Conservation (phyloP, 2,113 vertebrate genomes). For the Clupea harengus region DNA sequence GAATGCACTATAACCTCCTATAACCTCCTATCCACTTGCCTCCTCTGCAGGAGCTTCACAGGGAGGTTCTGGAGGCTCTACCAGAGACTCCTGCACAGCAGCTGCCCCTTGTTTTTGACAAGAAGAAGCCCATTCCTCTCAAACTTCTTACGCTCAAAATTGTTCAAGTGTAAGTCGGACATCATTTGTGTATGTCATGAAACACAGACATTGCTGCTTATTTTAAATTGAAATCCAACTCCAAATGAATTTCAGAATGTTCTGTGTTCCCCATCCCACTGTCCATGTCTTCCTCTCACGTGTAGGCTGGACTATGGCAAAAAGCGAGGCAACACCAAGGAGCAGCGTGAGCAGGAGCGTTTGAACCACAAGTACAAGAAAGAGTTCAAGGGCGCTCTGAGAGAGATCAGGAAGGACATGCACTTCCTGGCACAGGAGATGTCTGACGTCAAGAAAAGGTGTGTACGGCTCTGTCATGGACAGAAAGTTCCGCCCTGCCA, state of each 20-base stretch:
- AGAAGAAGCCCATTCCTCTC: too few species aligned
- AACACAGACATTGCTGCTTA: neutral
- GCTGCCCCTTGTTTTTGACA: too few species aligned
- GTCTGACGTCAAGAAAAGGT: slow-evolving; percentile 82
- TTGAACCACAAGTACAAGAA: slow-evolving; percentile 86
- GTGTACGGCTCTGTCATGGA: too few species aligned
- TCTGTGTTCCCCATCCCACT: neutral
- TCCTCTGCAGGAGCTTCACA: too few species aligned
- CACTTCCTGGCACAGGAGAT: slow-evolving; percentile 89
- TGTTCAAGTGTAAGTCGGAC: too few species aligned
- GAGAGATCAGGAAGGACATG: slow-evolving; percentile 91
- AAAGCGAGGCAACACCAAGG: slow-evolving; percentile 79
- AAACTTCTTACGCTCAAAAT: too few species aligned
- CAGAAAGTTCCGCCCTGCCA: too few species aligned
- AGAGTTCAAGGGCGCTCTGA: slow-evolving; percentile 91
- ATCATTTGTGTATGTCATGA: neutral
- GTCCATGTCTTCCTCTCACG: neutral
- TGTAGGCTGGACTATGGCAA: slow-evolving; percentile 88
- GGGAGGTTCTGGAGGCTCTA: too few species aligned
- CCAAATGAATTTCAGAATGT: too few species aligned
- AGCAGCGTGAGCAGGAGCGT: slow-evolving; percentile 80
- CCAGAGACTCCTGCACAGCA: too few species aligned
- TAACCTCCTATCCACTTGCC: too few species aligned
- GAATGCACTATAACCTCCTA: too few species aligned
- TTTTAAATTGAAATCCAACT: neutral